A percentile compares a stretch with the other conserved stretches of the same genome.
These are phyloP conservation scores for Cerastis leucographa DNA, from an alignment of 2,888 invertebrate species.

Conservation along the genomic window DNA sequence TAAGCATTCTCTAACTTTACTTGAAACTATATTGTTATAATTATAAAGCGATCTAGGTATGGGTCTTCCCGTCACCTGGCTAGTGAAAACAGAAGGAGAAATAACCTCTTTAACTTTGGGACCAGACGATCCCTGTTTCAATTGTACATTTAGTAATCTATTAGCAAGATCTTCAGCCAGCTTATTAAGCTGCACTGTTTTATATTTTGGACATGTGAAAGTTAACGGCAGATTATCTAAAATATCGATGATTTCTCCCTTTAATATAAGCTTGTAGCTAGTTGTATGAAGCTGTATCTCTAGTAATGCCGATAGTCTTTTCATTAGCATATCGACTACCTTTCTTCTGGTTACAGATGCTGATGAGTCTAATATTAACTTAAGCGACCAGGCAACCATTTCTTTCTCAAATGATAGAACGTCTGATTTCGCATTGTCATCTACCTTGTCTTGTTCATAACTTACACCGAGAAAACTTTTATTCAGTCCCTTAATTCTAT, in stretches of 20 bases:
- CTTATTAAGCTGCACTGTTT: slow-evolving; percentile 57
- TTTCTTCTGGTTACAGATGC: slow-evolving; percentile 17
- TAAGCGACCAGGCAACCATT: slow-evolving; percentile 53
- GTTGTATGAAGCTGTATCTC: slow-evolving; percentile 47
- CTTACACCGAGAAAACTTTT: slow-evolving; percentile 46
- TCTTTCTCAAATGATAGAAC: slow-evolving; percentile 40
- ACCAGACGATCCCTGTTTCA: slow-evolving; percentile 38
- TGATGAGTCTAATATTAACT: slow-evolving; percentile 30
- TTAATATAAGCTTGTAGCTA: slow-evolving; percentile 67
- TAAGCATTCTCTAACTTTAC: slow-evolving; percentile 49
- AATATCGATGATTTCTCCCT: slow-evolving; percentile 70
- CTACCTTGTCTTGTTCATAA: slow-evolving; percentile 2
- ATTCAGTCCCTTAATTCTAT: slow-evolving; percentile 68
- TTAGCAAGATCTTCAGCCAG: slow-evolving; percentile 69
- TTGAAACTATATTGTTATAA: slow-evolving; percentile 27
- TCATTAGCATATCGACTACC: slow-evolving; percentile 41
- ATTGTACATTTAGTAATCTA: slow-evolving; percentile 59
- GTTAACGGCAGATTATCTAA: slow-evolving; percentile 64
- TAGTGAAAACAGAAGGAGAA: slow-evolving; percentile 3
- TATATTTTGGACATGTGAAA: slow-evolving; percentile 30
- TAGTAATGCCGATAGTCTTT: slow-evolving; percentile 44
- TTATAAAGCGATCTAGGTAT: slow-evolving; percentile 12
- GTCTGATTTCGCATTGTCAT: neutral
- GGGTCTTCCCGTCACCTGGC: slow-evolving; percentile 23
- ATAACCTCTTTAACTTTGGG: neutral